A percentile compares a stretch with the other conserved stretches of the same genome.
phyloP scores from a whole-genome alignment of 1,140 invertebrate genomes.

The Lineus longissimus region DNA sequence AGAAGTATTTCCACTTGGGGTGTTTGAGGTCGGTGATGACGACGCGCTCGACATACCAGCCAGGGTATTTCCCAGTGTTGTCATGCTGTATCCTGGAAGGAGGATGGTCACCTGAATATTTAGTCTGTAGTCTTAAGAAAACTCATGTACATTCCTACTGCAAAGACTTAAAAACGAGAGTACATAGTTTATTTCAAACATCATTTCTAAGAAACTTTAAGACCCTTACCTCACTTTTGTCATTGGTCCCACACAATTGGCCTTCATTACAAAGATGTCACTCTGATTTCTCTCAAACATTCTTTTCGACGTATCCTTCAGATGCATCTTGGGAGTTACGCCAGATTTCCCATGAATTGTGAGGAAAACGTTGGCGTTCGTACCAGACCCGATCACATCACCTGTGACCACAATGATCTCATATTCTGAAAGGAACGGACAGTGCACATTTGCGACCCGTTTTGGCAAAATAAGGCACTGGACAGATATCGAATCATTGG shows the following conservation, averaged over 20 bases:
- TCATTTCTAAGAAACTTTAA: too few relatives aligned
- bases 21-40: conserved; percentile 50
- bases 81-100: conserved; percentile 48
- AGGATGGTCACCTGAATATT: too few relatives aligned
- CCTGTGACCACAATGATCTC: conserved; percentile 49
- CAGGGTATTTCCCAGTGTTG: conserved; percentile 49
- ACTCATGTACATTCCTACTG: too few relatives aligned
- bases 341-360: conserved; percentile 51
- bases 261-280: conserved; percentile 42
- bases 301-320: conserved; percentile 35
- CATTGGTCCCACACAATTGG: conserved; percentile 50
- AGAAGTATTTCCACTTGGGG: conserved; percentile 52
- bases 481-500: too few relatives aligned
- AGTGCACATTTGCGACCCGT: neutral
- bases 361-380: conserved; percentile 50
- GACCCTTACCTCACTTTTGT: conserved; percentile 41
- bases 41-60: conserved; percentile 54
- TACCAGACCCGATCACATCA: conserved; percentile 42
- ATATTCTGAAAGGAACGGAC: conserved; percentile 36
- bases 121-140: too few relatives aligned
- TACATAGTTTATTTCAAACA: too few relatives aligned
- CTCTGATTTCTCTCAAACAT: conserved; percentile 41
- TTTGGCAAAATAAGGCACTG: too few relatives aligned
- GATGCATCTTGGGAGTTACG: conserved; percentile 40
- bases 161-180: too few relatives aligned